Percentiles rank a stretch among this genome's conserved stretches.
phyloP scores from a whole-genome alignment of 1,140 invertebrate species.

The Diploscapter pachys region DNA sequence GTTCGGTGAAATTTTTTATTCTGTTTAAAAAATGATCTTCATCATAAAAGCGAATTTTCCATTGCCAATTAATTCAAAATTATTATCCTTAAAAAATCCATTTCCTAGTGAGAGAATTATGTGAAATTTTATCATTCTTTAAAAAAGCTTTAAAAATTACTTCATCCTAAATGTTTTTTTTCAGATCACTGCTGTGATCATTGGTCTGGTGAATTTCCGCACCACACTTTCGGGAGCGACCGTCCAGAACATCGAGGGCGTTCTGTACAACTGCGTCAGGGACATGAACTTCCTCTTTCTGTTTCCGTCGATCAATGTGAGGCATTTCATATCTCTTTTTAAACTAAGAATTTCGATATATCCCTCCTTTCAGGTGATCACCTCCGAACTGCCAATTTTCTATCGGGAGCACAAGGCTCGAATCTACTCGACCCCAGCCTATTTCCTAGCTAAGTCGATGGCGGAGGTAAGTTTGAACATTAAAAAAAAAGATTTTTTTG shows the following conservation, averaged over 20 bases:
- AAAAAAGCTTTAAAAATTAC: not conserved
- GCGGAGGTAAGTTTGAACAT: constrained; percentile 41
- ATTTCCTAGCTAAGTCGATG: constrained; percentile 78
- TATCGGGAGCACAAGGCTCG: constrained; percentile 83
- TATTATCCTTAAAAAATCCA: constrained; percentile 16
- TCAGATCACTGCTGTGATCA: constrained; percentile 29
- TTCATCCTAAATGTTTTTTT: not conserved
- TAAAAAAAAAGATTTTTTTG: no score
- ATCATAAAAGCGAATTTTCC: no score
- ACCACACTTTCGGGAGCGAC: constrained; percentile 63
- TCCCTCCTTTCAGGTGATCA: constrained; percentile 77
- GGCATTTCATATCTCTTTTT: constrained; percentile 66
- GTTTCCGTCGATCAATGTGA: constrained; percentile 53
- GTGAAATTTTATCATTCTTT: not conserved
- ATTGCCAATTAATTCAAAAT: no score
- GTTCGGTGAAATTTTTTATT: not conserved
- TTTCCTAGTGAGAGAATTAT: not conserved
- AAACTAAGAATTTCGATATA: constrained; percentile 68
- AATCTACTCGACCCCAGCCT: constrained; percentile 85
- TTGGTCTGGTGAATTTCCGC: constrained; percentile 34
- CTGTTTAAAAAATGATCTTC: no score
- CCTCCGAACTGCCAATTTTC: constrained; percentile 82
- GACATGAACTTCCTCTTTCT: constrained; percentile 69
- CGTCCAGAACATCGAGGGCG: constrained; percentile 90
- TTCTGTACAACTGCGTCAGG: constrained; percentile 82